These are phyloP conservation scores for Glossophaga mutica DNA, from an alignment of 2,797 vertebrate species.

Conservation along the genomic window DNA sequence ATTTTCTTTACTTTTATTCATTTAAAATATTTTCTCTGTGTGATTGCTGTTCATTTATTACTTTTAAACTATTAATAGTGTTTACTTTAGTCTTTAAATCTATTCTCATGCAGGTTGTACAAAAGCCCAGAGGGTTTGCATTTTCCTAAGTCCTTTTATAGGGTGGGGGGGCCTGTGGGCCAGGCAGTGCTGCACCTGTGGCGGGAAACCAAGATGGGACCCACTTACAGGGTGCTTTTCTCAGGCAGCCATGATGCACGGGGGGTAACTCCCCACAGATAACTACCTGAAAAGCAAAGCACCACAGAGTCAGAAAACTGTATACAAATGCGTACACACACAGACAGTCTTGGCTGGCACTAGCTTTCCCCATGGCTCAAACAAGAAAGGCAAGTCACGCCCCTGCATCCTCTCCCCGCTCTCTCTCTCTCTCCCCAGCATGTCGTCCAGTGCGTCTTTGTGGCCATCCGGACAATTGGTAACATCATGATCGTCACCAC, in stretches of 20 bases:
- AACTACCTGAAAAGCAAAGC: background rate
- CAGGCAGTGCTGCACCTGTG: fast-evolving
- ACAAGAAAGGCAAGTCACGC: fast-evolving
- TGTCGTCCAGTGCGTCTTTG: constrained; percentile 98
- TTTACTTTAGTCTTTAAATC: constrained; percentile 7
- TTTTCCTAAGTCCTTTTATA: background rate
- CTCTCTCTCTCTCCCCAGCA: constrained; percentile 84
- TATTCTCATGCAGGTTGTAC: background rate
- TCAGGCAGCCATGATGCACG: fast-evolving
- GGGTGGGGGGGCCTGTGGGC: background rate
- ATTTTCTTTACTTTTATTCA: background rate
- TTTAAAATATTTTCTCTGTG: background rate
- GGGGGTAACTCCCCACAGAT: background rate
- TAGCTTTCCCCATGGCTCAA: background rate
- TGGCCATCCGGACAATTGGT: constrained; percentile 98
- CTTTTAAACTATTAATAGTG: background rate
- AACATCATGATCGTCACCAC: constrained; percentile 99
- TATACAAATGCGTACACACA: background rate
- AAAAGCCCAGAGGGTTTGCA: background rate
- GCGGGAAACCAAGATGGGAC: background rate
- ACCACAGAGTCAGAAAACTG: background rate
- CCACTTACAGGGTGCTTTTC: background rate
- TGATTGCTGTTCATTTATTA: background rate
- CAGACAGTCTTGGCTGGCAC: background rate
- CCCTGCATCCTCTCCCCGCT: background rate